A percentile compares a stretch with the other conserved stretches of the same genome.
Conservation (phyloP, 2,797 vertebrate species). For the Pangasius macronema region DNA sequence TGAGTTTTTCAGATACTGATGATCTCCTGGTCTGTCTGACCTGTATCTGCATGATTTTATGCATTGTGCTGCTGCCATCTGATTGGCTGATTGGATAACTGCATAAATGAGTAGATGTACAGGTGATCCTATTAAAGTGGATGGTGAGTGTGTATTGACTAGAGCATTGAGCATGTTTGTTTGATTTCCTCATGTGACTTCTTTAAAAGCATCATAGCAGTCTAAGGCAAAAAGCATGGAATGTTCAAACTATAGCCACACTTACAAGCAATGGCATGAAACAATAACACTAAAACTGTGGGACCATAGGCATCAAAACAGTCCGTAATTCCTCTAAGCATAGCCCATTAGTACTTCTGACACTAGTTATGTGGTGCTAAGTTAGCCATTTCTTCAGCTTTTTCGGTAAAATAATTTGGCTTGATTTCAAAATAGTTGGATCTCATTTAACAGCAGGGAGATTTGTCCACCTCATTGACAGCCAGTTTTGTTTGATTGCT, state of each 20-base stretch:
- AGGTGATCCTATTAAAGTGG: neutral
- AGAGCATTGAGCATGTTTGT: neutral
- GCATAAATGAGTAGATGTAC: neutral
- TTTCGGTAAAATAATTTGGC: neutral
- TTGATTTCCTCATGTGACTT: neutral
- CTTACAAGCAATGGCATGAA: neutral
- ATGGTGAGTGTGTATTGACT: neutral
- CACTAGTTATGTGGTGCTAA: neutral
- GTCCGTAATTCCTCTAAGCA: neutral
- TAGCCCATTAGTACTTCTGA: neutral
- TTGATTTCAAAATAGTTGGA: neutral
- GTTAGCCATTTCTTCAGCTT: neutral
- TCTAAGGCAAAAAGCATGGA: neutral
- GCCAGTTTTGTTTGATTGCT: neutral
- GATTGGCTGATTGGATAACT: neutral
- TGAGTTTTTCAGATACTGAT: neutral
- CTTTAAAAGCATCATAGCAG: neutral
- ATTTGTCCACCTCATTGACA: neutral
- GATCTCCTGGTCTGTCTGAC: too few species aligned
- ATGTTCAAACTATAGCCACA: neutral
- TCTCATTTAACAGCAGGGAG: neutral
- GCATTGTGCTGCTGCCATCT: neutral
- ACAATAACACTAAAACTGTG: neutral
- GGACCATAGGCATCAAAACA: neutral
- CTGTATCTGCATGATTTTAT: neutral